phyloP scores from a whole-genome alignment of 2,888 invertebrate genomes.

The Xanthia icteritia region DNA sequence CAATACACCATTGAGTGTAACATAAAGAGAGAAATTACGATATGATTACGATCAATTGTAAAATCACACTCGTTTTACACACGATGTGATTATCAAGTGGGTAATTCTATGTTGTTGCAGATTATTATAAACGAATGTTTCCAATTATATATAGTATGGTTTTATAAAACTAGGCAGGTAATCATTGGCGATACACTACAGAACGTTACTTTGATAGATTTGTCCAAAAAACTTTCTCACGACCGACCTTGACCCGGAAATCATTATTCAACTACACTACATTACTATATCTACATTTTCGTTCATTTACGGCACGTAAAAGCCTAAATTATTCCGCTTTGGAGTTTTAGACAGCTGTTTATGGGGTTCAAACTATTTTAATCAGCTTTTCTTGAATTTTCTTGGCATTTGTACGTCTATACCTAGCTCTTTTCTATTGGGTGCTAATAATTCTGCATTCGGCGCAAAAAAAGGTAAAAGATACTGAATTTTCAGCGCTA shows the following conservation, averaged over 20 bases:
- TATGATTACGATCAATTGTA: not conserved
- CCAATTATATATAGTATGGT: not conserved
- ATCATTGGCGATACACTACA: not conserved
- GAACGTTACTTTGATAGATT: slow-evolving; percentile 6
- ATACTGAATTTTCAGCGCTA: slow-evolving; percentile 13
- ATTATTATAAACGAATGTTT: not conserved
- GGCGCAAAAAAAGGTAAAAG: not conserved
- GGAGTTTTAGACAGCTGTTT: slow-evolving; percentile 4
- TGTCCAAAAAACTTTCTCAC: slow-evolving; percentile 20
- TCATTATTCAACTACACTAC: slow-evolving; percentile 41
- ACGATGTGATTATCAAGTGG: not conserved
- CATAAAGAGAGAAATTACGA: not conserved
- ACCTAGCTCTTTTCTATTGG: not conserved
- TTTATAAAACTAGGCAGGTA: not conserved
- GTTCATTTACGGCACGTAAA: slow-evolving; percentile 19
- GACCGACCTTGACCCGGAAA: slow-evolving; percentile 47
- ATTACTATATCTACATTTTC: slow-evolving; percentile 47
- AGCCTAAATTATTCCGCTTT: slow-evolving; percentile 18
- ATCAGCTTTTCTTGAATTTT: slow-evolving; percentile 54
- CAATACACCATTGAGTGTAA: slow-evolving; percentile 4
- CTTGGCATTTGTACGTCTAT: not conserved
- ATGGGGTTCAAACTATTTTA: slow-evolving; percentile 25
- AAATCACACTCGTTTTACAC: slow-evolving; percentile 2
- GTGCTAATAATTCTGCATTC: not conserved
- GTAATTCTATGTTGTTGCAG: not conserved